Base-by-base conservation (phyloP, 2,888 invertebrate genomes). In the Brachypterus glaber region DNA sequence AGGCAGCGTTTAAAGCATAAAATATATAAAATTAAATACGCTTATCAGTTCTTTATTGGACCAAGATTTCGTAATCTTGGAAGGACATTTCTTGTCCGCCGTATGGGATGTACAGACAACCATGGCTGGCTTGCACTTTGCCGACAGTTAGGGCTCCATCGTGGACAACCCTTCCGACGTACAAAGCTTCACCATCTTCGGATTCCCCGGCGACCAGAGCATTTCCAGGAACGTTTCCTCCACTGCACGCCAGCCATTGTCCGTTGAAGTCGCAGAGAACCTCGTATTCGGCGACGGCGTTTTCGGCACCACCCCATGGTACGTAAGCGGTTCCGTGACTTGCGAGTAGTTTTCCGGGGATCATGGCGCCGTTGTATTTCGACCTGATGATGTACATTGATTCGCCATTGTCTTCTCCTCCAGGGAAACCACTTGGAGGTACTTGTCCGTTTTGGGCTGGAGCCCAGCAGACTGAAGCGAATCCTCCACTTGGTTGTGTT, bases 111-210 rank as follows among this genome's bases (percentile, higher is more conserved):
- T 90, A 90, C 60, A 82, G 79, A 36, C 79, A 79, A 16, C 76
- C 81, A 57, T 88, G 88, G 5, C 84, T 84, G 24, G 81, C 79
- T 53, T 90, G 89, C 2, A 90, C 80, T 67, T 90, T 89, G 55
- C 89, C 88, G 16, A 80, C 72, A 15, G 85, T 85, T 31, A 84
- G 47, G 41, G 80, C 76, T 40, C 81, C 85, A 50, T 87, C 84
- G 55, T 88, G 86, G 25, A 72, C 69, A 1, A 79, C 82, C 46
- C 88, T 76, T 11, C 88, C 89, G 24, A 87, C 68, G 63, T 73
- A 88, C 2, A 89, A 70, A 0, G 84, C 76, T 57, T 89, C 89
- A 0, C 87, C 87, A 17, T 82, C 80, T 56, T 82, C 83, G 7
- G 75, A 69, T 55, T 84, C 71, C 5, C 82, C 81, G 2, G 74